phyloP scores from a whole-genome alignment of 2,113 vertebrate species.

The Chionomys nivalis region DNA sequence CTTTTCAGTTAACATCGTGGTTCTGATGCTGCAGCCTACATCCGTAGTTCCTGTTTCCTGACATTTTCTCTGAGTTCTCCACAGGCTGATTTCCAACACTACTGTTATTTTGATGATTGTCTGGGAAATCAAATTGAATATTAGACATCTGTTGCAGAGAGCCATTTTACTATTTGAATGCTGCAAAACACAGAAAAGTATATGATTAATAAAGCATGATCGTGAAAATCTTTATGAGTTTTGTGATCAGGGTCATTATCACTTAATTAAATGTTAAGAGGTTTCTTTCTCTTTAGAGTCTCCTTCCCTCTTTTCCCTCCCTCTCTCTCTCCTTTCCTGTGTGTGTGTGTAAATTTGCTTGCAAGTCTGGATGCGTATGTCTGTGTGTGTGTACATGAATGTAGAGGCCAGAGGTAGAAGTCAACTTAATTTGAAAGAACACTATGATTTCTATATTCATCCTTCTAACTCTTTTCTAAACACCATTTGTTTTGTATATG shows the following conservation, averaged over 20 bases:
- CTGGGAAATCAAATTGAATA: neutral
- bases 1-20: neutral
- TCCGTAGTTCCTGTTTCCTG: neutral
- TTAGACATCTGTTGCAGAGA: neutral
- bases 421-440: neutral
- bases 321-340: no score
- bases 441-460: neutral
- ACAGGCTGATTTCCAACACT: neutral
- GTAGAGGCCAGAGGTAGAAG: neutral
- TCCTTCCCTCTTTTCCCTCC: neutral
- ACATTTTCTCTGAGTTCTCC: neutral
- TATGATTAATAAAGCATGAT: neutral
- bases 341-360: neutral
- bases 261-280: neutral
- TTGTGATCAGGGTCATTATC: neutral
- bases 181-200: neutral
- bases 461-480: neutral
- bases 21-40: neutral
- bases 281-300: neutral
- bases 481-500: neutral
- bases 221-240: slow-evolving; percentile 14
- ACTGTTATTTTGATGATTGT: neutral
- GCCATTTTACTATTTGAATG: neutral
- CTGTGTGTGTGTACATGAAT: neutral
- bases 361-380: neutral